Evolutionary conservation across 1,140 invertebrate genomes (phyloP), one percentile per base, ranked within the genome.

Genomic region (Drosophila nebulosa): DNA sequence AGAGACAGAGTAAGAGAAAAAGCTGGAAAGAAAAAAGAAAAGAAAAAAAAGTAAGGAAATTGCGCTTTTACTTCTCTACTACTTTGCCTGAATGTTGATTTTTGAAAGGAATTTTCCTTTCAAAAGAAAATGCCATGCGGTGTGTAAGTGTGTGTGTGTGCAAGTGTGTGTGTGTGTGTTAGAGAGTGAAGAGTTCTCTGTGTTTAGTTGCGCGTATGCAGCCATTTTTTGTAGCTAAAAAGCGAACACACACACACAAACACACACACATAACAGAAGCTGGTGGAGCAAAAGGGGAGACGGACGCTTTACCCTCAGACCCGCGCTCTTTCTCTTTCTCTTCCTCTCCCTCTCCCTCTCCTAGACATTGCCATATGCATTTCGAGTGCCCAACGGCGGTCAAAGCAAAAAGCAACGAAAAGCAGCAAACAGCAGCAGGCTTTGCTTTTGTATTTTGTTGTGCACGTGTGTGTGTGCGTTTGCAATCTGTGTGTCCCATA

Each of bases 121-220:
- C 60, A 78, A 86, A 80, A 65, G 77, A 80, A 81, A 85, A 86
- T 78, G 63, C 73, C 51, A 65, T 57, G 65, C 51, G 51, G 32
- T 52, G 27, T 26, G 21, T 4, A n/a, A 26, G 30, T 61, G 46
- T 56, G 36, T 32, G 32, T 51, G 27, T 26, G 26, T 9, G 18
- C 22, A 30, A 61, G 46, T 63, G 32, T 52, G 27, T 26, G 21
- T 9, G 18, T 26, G 30, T 69, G 32, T 63, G n/a, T n/a, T n/a
- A n/a, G 36, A 12, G 30, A 32, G 30, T n/a, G 60, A 46, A 74
- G 74, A 64, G 69, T 67, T 78, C 65, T 80, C 67, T 76, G 78
- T 68, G 73, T 85, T 84, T 84, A 85, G 80, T 84, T 84, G 80
- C 81, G 74, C 83, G 72, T 76, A 78, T 72, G 74, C 81, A 81